Evolutionary conservation across 2,888 invertebrate genomes (phyloP), one percentile per base, ranked within the genome.

Genomic region (Cheilosia scutellata): DNA sequence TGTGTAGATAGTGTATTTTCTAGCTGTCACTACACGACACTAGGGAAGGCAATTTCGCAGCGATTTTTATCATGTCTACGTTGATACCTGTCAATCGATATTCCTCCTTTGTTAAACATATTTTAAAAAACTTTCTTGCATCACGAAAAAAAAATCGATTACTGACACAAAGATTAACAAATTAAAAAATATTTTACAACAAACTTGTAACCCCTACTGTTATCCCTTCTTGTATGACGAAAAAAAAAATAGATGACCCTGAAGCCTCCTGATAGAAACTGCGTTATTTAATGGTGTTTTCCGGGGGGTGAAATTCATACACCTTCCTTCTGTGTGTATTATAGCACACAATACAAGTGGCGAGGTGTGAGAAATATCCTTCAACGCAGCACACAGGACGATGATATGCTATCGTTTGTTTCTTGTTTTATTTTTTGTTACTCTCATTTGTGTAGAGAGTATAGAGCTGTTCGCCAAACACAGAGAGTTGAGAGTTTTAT

Each of bases 241-340:
- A 5, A 5, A 27, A 16, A 55, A 25, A 49, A 6, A 13, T 4
- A 37, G 31, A 78, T 63, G 78, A 70, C 78, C 78, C 70, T 78
- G 62, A 70, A 20, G 70, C 55, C 44, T 33, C 4, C 60, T 40
- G 74, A 68, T 68, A 74, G 53, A 51, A 57, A 65, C 57, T 58
- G 70, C 70, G 75, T 76, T 76, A 53, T 65, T 76, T 70, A 76
- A 76, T 82, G 76, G 78, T 51, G 51, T 65, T 70, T 65, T 55
- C 47, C 65, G 27, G 51, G 47, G 57, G 65, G 42, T 65, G 58
- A 75, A 70, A 63, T 71, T 37, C 37, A 82, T 63, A 33, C 29
- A 57, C 63, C 71, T 66, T 71, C 37, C 20, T 29, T 31, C 13
- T 27, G 57, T 44, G 80, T 47, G 31, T 53, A 31, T 29, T 53